phyloP scores from a whole-genome alignment of 2,888 invertebrate genomes.

The Dermolepida albohirtum region DNA sequence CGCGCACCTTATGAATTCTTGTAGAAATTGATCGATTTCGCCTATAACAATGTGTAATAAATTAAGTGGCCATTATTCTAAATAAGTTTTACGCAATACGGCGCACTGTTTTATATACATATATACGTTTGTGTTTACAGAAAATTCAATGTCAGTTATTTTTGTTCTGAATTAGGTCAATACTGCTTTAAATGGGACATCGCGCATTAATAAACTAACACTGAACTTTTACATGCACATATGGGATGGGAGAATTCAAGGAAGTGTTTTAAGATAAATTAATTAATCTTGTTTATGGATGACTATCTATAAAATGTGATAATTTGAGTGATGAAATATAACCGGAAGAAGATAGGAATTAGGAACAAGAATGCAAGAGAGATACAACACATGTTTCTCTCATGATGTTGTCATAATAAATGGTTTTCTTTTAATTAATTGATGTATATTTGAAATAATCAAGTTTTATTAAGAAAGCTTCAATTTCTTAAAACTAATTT shows the following conservation, averaged over 20 bases:
- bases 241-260: not conserved
- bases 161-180: constrained; percentile 40
- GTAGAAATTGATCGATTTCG: too few relatives aligned
- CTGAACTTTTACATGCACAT: constrained; percentile 3
- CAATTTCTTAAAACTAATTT: too few relatives aligned
- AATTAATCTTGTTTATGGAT: not conserved
- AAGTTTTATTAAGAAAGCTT: too few relatives aligned
- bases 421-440: too few relatives aligned
- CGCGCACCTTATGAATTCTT: too few relatives aligned
- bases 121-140: constrained; percentile 37
- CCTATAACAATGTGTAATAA: constrained; percentile 2
- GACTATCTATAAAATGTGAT: too few relatives aligned
- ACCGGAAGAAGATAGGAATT: too few relatives aligned
- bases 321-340: too few relatives aligned
- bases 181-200: constrained; percentile 37
- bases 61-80: not conserved
- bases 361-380: too few relatives aligned
- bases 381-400: too few relatives aligned
- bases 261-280: not conserved
- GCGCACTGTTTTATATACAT: constrained; percentile 1
- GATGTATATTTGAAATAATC: too few relatives aligned
- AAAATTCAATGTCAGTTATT: constrained; percentile 42
- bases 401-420: too few relatives aligned
- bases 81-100: not conserved
- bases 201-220: constrained; percentile 17